These are phyloP conservation scores for Lamellibrachia satsuma DNA, from an alignment of 2,888 invertebrate genomes.

Conservation along the genomic window DNA sequence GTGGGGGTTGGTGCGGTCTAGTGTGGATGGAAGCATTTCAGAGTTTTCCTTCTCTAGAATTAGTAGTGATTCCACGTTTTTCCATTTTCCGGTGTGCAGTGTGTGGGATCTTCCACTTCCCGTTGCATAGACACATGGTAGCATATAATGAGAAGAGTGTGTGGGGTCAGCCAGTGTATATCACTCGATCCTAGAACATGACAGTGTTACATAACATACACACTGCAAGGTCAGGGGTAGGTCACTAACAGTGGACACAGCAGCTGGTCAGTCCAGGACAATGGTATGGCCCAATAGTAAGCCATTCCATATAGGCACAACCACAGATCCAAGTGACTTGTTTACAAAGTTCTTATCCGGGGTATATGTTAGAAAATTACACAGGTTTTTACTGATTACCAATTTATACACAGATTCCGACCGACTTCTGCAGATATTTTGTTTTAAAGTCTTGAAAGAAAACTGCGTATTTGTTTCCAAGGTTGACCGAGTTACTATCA, in stretches of 20 bases:
- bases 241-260: conserved; percentile 6
- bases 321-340: background rate
- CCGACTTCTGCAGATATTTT: too few species aligned
- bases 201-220: conserved; percentile 3
- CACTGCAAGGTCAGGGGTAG: background rate
- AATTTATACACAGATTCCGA: too few species aligned
- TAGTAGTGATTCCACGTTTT: too few species aligned
- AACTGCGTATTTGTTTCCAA: too few species aligned
- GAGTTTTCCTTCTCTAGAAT: too few species aligned
- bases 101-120: too few species aligned
- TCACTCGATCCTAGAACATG: background rate
- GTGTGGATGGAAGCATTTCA: too few species aligned
- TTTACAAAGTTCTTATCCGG: background rate
- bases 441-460: too few species aligned
- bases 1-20: too few species aligned
- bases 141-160: background rate
- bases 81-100: too few species aligned
- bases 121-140: too few species aligned
- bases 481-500: too few species aligned
- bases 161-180: background rate
- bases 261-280: conserved; percentile 13
- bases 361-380: background rate
- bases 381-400: background rate
- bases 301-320: background rate
- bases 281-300: background rate